phyloP scores from a whole-genome alignment of 92 coral and sea anemone genomes.

The Bergia puertoricense region DNA sequence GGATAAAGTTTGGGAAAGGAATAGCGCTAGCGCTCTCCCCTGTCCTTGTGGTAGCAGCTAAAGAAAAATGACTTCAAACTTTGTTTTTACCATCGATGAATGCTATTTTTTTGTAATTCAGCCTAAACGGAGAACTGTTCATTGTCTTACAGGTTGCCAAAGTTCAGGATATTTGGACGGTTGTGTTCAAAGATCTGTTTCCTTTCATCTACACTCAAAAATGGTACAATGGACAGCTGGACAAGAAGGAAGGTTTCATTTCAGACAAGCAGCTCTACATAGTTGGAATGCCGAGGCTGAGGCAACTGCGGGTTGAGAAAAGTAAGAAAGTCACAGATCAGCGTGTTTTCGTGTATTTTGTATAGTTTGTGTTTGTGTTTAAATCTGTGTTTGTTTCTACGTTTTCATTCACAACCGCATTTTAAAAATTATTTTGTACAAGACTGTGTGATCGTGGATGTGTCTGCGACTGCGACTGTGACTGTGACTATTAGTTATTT shows the following conservation, averaged over 20 bases:
- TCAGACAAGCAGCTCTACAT: slow-evolving; percentile 58
- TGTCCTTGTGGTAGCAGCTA: too few species aligned
- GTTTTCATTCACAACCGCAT: not conserved
- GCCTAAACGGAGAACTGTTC: not conserved
- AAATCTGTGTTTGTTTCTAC: not conserved
- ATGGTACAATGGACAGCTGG: slow-evolving; percentile 62
- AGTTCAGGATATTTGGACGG: slow-evolving; percentile 45
- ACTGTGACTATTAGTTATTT: too few species aligned
- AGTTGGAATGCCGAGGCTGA: slow-evolving; percentile 75
- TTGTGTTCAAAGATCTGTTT: slow-evolving; percentile 30
- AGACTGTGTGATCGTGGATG: too few species aligned
- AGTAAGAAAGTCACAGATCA: slow-evolving; percentile 34
- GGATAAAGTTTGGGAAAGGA: too few species aligned
- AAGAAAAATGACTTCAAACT: too few species aligned
- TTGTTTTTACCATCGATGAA: too few species aligned
- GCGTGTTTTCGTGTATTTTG: not conserved
- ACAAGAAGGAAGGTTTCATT: slow-evolving; percentile 56
- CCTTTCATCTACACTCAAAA: slow-evolving; percentile 50
- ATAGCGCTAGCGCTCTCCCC: too few species aligned
- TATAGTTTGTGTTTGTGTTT: not conserved
- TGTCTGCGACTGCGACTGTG: too few species aligned
- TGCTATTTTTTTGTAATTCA: not conserved
- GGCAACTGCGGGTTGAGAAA: slow-evolving; percentile 66
- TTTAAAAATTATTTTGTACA: too few species aligned
- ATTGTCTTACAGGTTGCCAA: slow-evolving; percentile 3